Evolutionary conservation across 37 sponge, comb jelly and placozoan genomes (phyloP), one percentile per base, ranked within the genome.

Genomic region (Ianthella basta): DNA sequence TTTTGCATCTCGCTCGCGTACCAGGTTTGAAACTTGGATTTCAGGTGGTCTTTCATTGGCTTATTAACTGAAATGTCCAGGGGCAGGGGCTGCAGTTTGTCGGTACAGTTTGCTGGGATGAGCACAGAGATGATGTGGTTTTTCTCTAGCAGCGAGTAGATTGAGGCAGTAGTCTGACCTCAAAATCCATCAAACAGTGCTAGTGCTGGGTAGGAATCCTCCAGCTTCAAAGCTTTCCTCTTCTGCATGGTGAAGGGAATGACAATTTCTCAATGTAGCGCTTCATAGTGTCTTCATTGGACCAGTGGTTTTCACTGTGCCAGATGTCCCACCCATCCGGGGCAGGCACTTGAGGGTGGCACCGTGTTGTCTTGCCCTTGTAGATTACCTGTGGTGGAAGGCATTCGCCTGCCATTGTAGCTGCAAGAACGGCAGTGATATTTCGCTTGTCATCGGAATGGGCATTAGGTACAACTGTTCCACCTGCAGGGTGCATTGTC

Each of bases 301-400:
- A 79, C 80, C 80, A 79, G 32, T 79, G 80, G 57, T 79, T 79
- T 24, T 79, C 80, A 33, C 34, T 33, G 80, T 79, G 80, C 55
- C 56, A 55, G 34, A 79, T 55, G 57, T 79, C 80, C 80, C 80
- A 79, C 56, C 80, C 80, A 33, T 44, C 80, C 25, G 56, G 80
- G 25, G 34, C 55, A 55, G 55, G 3, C 56, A 79, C 80, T 29
- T 79, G 25, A 79, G 80, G 56, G 57, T 79, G 80, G 80, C 80
- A 79, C 57, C 56, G 80, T 55, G 55, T 55, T 16, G 80, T 79
- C 57, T 55, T 79, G 25, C 80, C 80, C 4, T 44, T 55, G 80
- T 79, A 79, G 57, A 55, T 50, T 13, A 79, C 2, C 13, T 79
- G 80, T 2, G 57, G 29, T 29, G 80, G 80, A 55, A 79, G 57